Evolutionary conservation across 2,888 invertebrate species (phyloP), one percentile per base, ranked within the genome.

Genomic region (Ephialtes manifestator): DNA sequence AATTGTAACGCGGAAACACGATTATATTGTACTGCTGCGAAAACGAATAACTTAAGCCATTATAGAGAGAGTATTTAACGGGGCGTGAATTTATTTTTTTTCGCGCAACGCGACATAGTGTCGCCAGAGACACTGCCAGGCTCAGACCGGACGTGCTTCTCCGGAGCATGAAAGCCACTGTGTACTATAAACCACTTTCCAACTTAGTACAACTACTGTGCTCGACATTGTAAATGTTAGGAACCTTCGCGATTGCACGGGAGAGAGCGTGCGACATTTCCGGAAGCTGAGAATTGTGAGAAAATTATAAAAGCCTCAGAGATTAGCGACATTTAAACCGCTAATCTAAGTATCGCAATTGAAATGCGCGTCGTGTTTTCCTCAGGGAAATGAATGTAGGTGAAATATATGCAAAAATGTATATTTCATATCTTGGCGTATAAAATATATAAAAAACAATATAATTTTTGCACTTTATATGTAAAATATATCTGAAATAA

Each of bases 61-160:
- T 65, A 63, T 80, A 67, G 63, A 74, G 68, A 67, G 70, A 80
- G 79, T 77, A 77, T 85, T 81, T 79, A 82, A 86, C 72, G 76
- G 71, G 82, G 86, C 85, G 84, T 79, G 75, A 82, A 53, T 70
- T 60, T 60, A n/a, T 70, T 68, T 10, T 71, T 24, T 74, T 74
- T 20, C 70, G 74, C 81, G 78, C 84, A 65, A 86, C 68, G 77
- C 84, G 86, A 86, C 81, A 76, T 76, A 53, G 81, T 84, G 81
- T 86, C 80, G 60, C 81, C 77, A 65, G 13, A 84, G 81, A 81
- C 86, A 86, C 84, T 84, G 86, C 86, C 86, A 86, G 77, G 72
- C 71, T 55, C 58, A 58, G 68, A 78, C 67, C 43, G 82, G 82
- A 83, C 82, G 53, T 77, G 77, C 77, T 83, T 78, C 65, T 72